Percentiles rank a stretch among this genome's conserved stretches.
Conservation (phyloP, 2,797 vertebrate genomes). For the Apodemus agrarius region DNA sequence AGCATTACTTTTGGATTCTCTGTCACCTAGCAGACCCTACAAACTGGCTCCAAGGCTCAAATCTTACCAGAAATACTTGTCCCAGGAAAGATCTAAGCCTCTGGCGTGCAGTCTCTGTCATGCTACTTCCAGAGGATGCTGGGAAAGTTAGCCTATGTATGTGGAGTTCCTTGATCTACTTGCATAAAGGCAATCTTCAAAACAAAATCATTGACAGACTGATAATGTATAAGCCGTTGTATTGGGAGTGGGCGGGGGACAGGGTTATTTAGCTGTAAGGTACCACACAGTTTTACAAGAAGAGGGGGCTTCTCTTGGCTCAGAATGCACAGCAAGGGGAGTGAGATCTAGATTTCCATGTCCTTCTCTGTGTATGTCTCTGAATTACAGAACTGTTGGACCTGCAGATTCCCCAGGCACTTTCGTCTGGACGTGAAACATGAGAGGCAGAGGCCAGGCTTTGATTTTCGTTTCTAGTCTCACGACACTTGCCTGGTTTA, state of each 20-base stretch:
- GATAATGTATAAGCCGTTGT: conserved; percentile 1
- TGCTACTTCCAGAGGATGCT: background rate
- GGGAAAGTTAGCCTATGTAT: background rate
- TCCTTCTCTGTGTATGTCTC: background rate
- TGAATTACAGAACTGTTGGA: background rate
- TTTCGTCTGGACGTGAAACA: background rate
- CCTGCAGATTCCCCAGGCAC: background rate
- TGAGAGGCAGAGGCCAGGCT: background rate
- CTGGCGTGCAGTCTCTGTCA: background rate
- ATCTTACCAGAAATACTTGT: background rate
- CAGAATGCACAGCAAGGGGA: background rate
- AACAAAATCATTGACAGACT: background rate
- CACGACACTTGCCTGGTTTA: background rate
- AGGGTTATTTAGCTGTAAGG: background rate
- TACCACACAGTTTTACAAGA: conserved; percentile 24
- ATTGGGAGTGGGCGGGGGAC: background rate
- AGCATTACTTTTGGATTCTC: background rate
- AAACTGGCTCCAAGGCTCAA: background rate
- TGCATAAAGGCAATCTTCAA: conserved; percentile 30
- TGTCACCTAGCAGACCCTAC: background rate
- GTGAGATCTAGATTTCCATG: background rate
- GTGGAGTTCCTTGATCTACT: conserved; percentile 18
- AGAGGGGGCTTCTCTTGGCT: conserved; percentile 38
- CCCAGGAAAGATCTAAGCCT: background rate
- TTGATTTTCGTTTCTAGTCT: background rate